phyloP scores from a whole-genome alignment of 2,113 vertebrate genomes.

The Acanthochromis polyacanthus region DNA sequence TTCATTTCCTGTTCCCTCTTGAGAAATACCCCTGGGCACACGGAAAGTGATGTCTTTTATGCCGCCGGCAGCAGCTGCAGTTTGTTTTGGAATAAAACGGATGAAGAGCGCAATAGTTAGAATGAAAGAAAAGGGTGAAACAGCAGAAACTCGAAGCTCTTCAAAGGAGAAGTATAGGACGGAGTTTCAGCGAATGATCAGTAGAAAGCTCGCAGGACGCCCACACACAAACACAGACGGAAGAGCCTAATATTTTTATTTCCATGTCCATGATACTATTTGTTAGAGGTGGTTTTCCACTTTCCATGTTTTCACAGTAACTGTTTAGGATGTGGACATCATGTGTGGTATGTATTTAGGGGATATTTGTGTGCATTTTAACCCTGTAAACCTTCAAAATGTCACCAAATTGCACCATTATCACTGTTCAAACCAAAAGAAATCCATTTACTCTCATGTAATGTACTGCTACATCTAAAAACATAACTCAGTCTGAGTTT shows the following conservation, averaged over 20 bases:
- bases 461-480: too few relatives aligned
- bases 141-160: constrained; percentile 14
- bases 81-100: constrained; percentile 56
- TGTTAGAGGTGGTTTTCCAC: constrained; percentile 9
- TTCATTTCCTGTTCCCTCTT: constrained; percentile 54
- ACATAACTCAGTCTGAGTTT: too few relatives aligned
- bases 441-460: too few relatives aligned
- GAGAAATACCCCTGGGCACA: constrained; percentile 36
- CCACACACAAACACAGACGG: constrained; percentile 10
- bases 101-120: constrained; percentile 32
- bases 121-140: constrained; percentile 38
- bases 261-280: constrained; percentile 1
- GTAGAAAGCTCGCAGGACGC: background rate
- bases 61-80: constrained; percentile 23
- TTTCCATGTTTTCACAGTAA: background rate
- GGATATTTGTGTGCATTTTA: background rate
- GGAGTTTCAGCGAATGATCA: too few relatives aligned
- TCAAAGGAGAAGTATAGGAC: constrained; percentile 1
- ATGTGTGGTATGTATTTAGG: background rate
- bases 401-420: too few relatives aligned
- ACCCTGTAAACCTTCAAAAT: background rate
- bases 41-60: constrained; percentile 34
- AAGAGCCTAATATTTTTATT: background rate
- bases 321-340: background rate
- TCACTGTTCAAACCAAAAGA: too few relatives aligned